Evolutionary conservation across 2,888 invertebrate species (phyloP), one percentile per base, ranked within the genome.

Genomic region (Balanococcus diminutus): DNA sequence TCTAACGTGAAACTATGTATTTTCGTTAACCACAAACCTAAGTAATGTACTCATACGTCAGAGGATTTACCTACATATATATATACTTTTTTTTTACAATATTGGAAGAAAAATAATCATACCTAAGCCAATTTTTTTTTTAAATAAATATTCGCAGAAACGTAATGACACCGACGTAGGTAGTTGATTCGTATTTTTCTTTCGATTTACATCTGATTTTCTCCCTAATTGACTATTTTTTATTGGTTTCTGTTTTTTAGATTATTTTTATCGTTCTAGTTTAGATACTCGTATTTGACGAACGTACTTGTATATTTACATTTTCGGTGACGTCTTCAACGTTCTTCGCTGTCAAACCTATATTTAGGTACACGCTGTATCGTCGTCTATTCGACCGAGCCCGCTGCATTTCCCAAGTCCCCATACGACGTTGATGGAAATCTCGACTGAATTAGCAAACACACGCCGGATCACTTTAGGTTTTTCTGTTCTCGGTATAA

Each of bases 161-260:
- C n/a, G 9, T 16, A 42, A 14, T 1, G 42, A 42, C 61, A 25
- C 22, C 22, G 61, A 25, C 61, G 61, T 61, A 61, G 61, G 61
- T 61, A 61, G 61, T 61, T 51, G 19, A 51, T 51, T 61, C 25
- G 61, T 25, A 25, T 22, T 61, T 22, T 61, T 61, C 22, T 61
- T 61, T 61, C 61, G 14, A 61, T 61, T 61, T 19, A 25, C 22
- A 11, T 61, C 22, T 25, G 5, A n/a, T 25, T 56, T 61, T 61
- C 5, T 25, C 61, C 11, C 25, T 61, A 61, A 61, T 61, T 61
- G 28, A 72, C 2, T 16, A 72, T 28, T 28, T 72, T 72, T 72
- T 28, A 31, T 72, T 72, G 72, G 72, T 72, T 72, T 72, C 72
- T 72, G 72, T 72, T 72, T 42, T 42, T 42, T 9, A 42, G 42